Conservation (phyloP, 2,888 invertebrate genomes). For the Eupithecia centaureata region DNA sequence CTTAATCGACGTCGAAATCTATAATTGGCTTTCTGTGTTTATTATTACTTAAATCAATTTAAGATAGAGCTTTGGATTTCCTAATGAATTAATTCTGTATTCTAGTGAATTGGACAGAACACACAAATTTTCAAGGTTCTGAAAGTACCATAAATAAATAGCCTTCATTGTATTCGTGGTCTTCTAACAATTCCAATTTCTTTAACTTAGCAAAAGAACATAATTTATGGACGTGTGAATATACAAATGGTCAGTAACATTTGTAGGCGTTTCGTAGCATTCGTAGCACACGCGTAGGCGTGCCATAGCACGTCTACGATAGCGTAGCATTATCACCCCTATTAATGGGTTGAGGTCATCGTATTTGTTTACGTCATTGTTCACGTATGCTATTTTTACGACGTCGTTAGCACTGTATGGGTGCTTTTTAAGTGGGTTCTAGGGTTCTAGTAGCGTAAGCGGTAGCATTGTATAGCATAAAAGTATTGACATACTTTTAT, state of each 20-base stretch:
- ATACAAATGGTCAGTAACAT: slow-evolving; percentile 3
- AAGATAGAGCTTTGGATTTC: no score
- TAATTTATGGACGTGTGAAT: neutral
- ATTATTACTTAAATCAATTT: no score
- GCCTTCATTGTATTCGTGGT: neutral
- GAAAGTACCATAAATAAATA: neutral
- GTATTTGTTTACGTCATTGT: slow-evolving; percentile 19
- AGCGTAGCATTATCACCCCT: slow-evolving; percentile 17
- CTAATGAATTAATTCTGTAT: neutral
- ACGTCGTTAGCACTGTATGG: neutral
- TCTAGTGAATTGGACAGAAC: neutral
- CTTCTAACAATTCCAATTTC: neutral
- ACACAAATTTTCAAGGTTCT: neutral
- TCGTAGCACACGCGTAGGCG: slow-evolving; percentile 14
- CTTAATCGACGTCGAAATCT: no score
- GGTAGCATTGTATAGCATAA: no score
- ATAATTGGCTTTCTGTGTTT: no score
- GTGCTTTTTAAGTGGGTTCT: neutral
- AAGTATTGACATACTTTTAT: no score
- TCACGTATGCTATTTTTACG: neutral
- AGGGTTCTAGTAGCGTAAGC: neutral
- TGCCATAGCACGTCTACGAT: neutral
- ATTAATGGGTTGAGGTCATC: slow-evolving; percentile 20
- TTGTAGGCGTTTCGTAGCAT: slow-evolving; percentile 7
- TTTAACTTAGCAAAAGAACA: no score